Percentiles rank a stretch among this genome's conserved stretches.
Conservation (phyloP, 2,888 invertebrate genomes). For the Idaea aversata region DNA sequence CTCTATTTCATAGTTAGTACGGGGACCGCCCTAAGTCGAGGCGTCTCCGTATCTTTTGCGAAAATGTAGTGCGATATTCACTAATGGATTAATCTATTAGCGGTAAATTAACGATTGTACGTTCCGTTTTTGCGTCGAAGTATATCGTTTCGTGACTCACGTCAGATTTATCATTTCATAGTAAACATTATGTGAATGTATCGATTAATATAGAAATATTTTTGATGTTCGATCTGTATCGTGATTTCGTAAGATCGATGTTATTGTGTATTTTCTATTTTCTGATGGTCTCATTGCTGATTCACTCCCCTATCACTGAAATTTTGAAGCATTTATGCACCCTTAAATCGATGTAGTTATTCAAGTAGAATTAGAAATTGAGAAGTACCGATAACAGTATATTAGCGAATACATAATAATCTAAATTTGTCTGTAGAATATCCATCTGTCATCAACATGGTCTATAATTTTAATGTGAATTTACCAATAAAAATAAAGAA, state of each 20-base stretch:
- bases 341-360: conserved; percentile 68
- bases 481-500: conserved; percentile 78
- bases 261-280: conserved; percentile 69
- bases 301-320: conserved; percentile 58
- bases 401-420: conserved; percentile 63
- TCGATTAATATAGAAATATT: conserved; percentile 73
- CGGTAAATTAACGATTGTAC: conserved; percentile 49
- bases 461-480: conserved; percentile 80
- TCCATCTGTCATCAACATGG: conserved; percentile 75
- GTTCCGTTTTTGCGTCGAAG: conserved; percentile 46
- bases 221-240: conserved; percentile 77
- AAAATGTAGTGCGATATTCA: conserved; percentile 31
- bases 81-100: conserved; percentile 48
- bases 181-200: conserved; percentile 67
- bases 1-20: conserved; percentile 37
- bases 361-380: conserved; percentile 74
- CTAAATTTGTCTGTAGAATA: conserved; percentile 75
- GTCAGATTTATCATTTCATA: conserved; percentile 54
- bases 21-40: conserved; percentile 22
- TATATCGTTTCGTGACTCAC: conserved; percentile 41
- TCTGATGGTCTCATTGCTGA: conserved; percentile 59
- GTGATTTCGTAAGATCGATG: conserved; percentile 66
- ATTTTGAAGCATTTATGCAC: conserved; percentile 77
- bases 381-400: conserved; percentile 75
- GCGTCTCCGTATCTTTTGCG: conserved; percentile 20